Evolutionary conservation across 2,113 vertebrate species (phyloP).

Genomic region (Cacatua alba): DNA sequence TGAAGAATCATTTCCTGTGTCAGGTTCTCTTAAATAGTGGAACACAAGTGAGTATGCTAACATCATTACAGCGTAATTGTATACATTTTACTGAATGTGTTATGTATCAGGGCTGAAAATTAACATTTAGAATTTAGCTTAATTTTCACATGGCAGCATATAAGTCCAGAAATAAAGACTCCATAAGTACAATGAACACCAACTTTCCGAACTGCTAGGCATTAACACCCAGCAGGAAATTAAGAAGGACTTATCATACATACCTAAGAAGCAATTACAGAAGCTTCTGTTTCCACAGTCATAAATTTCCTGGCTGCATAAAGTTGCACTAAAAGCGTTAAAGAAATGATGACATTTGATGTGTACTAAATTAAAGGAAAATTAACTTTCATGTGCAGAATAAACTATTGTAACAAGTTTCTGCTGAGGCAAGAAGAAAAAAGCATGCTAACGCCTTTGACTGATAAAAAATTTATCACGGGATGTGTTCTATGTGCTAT

Average conservation of each 20-base stretch:
- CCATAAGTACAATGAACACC: neutral
- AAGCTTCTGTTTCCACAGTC: slow-evolving; percentile 31
- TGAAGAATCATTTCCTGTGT: neutral
- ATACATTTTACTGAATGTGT: neutral
- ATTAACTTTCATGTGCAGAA: neutral
- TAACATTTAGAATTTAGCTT: neutral
- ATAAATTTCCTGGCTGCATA: slow-evolving; percentile 14
- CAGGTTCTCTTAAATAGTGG: neutral
- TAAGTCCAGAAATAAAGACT: neutral
- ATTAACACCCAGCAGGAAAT: slow-evolving; percentile 46
- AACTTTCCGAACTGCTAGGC: neutral
- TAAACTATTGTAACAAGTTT: neutral
- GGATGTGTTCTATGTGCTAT: neutral
- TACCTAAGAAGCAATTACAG: slow-evolving; percentile 24
- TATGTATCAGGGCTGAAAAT: neutral
- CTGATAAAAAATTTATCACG: neutral
- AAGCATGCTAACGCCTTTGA: neutral
- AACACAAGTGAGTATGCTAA: neutral
- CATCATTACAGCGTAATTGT: neutral
- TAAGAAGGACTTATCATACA: slow-evolving; percentile 23
- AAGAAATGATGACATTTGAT: slow-evolving; percentile 2
- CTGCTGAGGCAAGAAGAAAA: neutral
- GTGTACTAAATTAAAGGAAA: neutral
- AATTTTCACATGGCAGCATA: neutral
- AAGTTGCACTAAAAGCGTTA: neutral